Evolutionary conservation across 1,140 invertebrate genomes (phyloP).

Genomic region (Lycorma delicatula): DNA sequence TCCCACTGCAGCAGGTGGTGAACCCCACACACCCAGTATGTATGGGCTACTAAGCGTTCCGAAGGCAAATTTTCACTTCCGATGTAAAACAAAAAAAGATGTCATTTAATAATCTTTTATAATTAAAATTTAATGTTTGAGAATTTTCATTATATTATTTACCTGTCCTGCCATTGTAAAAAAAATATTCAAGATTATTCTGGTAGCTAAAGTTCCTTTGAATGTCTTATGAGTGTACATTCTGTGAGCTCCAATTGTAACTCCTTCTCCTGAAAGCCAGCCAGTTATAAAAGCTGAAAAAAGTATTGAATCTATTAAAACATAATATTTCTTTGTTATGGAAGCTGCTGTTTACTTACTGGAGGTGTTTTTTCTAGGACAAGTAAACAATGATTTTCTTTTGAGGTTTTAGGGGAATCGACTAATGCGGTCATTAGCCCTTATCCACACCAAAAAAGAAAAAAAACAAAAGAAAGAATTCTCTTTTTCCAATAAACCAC

Average conservation of each 20-base stretch:
- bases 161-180: constrained; percentile 48
- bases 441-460: too few species aligned
- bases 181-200: constrained; percentile 37
- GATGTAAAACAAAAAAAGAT: too few species aligned
- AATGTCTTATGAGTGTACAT: constrained; percentile 45
- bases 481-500: too few species aligned
- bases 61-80: too few species aligned
- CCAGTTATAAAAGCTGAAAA: not conserved
- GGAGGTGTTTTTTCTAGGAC: not conserved
- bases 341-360: not conserved
- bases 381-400: not conserved
- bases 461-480: too few species aligned
- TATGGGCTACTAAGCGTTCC: too few species aligned
- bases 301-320: not conserved
- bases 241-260: constrained; percentile 47
- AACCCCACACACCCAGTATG: too few species aligned
- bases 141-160: too few species aligned
- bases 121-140: too few species aligned
- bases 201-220: constrained; percentile 41
- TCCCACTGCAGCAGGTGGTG: too few species aligned
- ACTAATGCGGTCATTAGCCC: not conserved
- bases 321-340: not conserved
- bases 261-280: constrained; percentile 32
- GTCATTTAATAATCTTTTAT: too few species aligned
- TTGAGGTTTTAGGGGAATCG: not conserved